Percentiles rank a stretch among this genome's conserved stretches.
These are phyloP conservation scores for Pangasianodon gigas DNA, from an alignment of 2,113 vertebrate species.

Conservation along the genomic window DNA sequence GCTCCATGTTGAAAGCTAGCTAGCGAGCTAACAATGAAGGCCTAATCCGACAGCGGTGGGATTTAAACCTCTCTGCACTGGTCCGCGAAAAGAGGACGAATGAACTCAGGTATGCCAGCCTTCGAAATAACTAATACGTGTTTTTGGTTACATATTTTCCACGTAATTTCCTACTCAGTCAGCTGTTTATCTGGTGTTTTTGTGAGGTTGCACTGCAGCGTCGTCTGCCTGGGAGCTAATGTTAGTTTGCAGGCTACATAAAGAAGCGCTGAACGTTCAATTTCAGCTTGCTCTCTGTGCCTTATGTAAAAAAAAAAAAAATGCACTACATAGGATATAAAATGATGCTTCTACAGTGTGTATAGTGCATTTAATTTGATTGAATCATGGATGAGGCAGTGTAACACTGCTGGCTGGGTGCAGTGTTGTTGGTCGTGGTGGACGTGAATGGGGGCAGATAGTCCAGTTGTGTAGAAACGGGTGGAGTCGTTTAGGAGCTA, in stretches of 20 bases:
- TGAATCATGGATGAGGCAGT: not conserved
- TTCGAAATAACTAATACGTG: not conserved
- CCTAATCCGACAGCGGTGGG: constrained; percentile 54
- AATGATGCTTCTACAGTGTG: not conserved
- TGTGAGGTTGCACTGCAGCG: not conserved
- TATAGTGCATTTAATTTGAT: not conserved
- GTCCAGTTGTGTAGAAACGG: constrained; percentile 33
- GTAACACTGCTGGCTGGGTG: not conserved
- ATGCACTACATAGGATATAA: not conserved
- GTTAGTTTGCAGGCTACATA: not conserved
- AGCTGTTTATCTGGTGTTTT: not conserved
- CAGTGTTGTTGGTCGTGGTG: not conserved
- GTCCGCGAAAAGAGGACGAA: constrained; percentile 26
- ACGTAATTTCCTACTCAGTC: not conserved
- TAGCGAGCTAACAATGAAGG: constrained; percentile 58
- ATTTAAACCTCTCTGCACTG: constrained; percentile 50
- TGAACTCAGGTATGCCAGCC: constrained; percentile 35
- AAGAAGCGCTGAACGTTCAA: not conserved
- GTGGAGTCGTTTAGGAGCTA: constrained; percentile 31
- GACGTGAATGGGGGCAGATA: not conserved
- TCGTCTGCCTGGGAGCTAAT: not conserved
- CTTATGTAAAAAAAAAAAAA: too few relatives aligned
- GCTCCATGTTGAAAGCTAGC: constrained; percentile 38
- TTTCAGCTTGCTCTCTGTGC: not conserved
- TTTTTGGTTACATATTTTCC: not conserved